A percentile compares a stretch with the other conserved stretches of the same genome.
phyloP scores from a whole-genome alignment of 2,888 invertebrate species.

The Lordiphosa fenestrarum region DNA sequence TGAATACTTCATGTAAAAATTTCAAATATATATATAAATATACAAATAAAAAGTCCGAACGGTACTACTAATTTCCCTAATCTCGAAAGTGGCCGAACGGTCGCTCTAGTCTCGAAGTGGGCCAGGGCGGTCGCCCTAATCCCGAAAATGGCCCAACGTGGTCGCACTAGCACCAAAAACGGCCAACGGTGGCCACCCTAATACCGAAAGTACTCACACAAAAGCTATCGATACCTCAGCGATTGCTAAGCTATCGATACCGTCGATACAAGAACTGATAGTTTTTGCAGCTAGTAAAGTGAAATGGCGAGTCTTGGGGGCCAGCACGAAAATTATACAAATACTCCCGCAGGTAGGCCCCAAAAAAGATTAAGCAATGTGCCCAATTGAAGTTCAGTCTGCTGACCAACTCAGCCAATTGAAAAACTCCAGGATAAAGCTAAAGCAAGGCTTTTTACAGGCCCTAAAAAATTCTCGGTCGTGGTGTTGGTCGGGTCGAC shows the following conservation, averaged over 20 bases:
- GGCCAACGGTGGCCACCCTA: no score
- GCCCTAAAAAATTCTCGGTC: slow-evolving; percentile 52
- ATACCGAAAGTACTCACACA: no score
- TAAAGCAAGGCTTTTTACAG: slow-evolving; percentile 36
- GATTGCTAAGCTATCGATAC: slow-evolving; percentile 2
- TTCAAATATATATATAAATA: no score
- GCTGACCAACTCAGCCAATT: slow-evolving; percentile 39
- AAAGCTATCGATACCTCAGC: no score
- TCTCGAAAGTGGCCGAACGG: no score
- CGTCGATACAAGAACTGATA: slow-evolving; percentile 13
- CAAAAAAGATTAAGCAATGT: slow-evolving; percentile 42
- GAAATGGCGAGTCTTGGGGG: slow-evolving; percentile 81
- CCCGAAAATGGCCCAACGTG: no score
- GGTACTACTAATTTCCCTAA: no score
- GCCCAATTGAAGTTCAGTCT: slow-evolving; percentile 29
- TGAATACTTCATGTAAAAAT: no score
- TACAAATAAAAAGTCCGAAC: no score
- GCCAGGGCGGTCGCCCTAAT: no score
- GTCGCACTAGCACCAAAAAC: no score
- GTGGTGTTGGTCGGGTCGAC: slow-evolving; percentile 43
- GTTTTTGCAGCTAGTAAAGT: slow-evolving; percentile 27
- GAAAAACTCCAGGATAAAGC: slow-evolving; percentile 23
- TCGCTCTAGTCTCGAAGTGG: no score
- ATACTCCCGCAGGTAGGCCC: slow-evolving; percentile 79
- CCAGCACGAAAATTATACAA: slow-evolving; percentile 80